These are phyloP conservation scores for Aspidapion aeneum DNA, from an alignment of 2,888 invertebrate genomes.

Conservation along the genomic window DNA sequence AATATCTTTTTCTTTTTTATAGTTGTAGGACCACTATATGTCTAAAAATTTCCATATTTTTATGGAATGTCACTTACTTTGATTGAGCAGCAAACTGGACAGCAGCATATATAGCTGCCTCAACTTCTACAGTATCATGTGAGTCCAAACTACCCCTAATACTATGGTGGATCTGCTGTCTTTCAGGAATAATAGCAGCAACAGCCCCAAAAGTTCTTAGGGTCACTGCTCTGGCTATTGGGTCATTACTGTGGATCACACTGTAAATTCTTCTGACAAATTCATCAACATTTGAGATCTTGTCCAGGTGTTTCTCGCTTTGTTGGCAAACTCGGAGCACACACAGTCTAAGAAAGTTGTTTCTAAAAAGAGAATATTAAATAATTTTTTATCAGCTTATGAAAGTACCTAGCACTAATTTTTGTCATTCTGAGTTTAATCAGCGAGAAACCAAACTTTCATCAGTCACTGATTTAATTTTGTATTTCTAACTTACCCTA, in stretches of 20 bases:
- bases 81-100: slow-evolving; percentile 93
- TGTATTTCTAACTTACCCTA: slow-evolving; percentile 51
- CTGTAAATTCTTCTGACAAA: slow-evolving; percentile 86
- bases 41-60: too few relatives aligned
- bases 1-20: too few relatives aligned
- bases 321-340: slow-evolving; percentile 91
- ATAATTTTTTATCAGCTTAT: too few relatives aligned
- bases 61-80: slow-evolving; percentile 67
- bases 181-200: slow-evolving; percentile 89
- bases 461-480: neutral
- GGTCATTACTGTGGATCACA: slow-evolving; percentile 96
- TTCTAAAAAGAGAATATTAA: slow-evolving; percentile 49
- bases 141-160: slow-evolving; percentile 90
- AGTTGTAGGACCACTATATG: too few relatives aligned
- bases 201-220: slow-evolving; percentile 87
- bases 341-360: slow-evolving; percentile 89
- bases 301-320: slow-evolving; percentile 93
- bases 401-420: too few relatives aligned
- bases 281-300: slow-evolving; percentile 93
- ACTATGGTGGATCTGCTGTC: slow-evolving; percentile 93
- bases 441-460: too few relatives aligned
- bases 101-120: slow-evolving; percentile 94
- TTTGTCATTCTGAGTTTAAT: too few relatives aligned
- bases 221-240: slow-evolving; percentile 89
- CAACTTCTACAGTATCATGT: slow-evolving; percentile 92